Evolutionary conservation across 2,888 invertebrate species (phyloP), one percentile per base, ranked within the genome.

Genomic region (Caenorhabditis imperialis): DNA sequence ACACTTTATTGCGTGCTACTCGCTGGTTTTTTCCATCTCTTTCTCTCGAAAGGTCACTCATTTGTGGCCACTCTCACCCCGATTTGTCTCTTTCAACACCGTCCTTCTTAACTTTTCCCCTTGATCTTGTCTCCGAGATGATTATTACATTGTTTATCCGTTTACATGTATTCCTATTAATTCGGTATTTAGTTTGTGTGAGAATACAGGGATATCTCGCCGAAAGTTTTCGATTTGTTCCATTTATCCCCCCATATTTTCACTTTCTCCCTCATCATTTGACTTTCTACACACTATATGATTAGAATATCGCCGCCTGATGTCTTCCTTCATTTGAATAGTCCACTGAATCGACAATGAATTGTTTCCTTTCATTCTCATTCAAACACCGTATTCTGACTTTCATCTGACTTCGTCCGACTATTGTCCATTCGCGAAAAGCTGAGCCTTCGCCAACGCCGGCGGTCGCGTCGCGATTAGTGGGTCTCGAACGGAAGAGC

Each of bases 141-240:
- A 30, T 30, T 6, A 42, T 33, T 42, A 23, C 48, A 48, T 51
- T 65, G 50, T 57, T 50, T 67, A 57, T 67, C 51, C 44, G 55
- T 51, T 42, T 38, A 30, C 45, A 45, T 51, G 45, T 42, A 30
- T 57, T 57, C 16, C 16, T 40, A 22, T 54, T 48, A 23, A 51
- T 55, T 51, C 20, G 35, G 42, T 65, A 65, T 48, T 35, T 38
- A 38, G 51, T 38, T 37, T 50, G 2, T n/a, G 35, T 16, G 18
- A 30, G 30, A 35, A 20, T 38, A 55, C 40, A 23, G 23, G 38
- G 40, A 47, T 35, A 10, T n/a, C 18, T 16, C 27, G 27, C 48
- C 55, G 47, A 63, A 58, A 69, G 63, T 75, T 75, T 65, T 73
- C 73, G 73, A 65, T 65, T 65, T 60, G 73, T 73, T 73, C 73